Base-by-base conservation (phyloP, 2,888 invertebrate species). In the Zygogramma bicolorata region DNA sequence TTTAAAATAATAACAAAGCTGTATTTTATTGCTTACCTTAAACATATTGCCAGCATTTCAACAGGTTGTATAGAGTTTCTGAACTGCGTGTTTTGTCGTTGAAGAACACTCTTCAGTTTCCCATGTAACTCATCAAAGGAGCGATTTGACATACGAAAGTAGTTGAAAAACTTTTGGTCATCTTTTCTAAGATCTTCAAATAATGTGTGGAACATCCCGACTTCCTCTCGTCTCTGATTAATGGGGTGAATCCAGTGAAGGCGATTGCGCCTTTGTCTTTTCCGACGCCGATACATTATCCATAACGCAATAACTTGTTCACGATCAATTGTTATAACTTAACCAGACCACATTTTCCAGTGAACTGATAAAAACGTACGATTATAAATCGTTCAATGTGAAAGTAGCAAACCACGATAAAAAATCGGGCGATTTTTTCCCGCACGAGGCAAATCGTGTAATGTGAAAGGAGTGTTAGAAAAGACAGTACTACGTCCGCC, bases 121-220 rank as follows among this genome's bases (percentile, higher is more conserved):
- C 22, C 59, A 25, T 68, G 68, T 46, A 68, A 49, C 31, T 60
- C 58, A 25, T 66, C 66, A 42, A 66, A 66, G n/a, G 59, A 27
- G 58, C 58, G 13, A 42, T 27, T 15, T 22, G 42, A 59, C 60
- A 68, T 68, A 29, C 68, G 42, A 40, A 68, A 68, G 59, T 60
- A 67, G 49, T 67, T 59, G 49, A 66, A 66, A 34, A 71, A 66
- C 25, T 66, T 71, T 59, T 46, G 22, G 53, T 70, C 70, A 34
- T 70, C 70, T 18, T 71, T 71, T 53, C 63, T 34, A 20, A 63
- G 53, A 63, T 69, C 69, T 20, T 31, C 31, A 71, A 71, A 71
- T 27, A 71, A 61, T 57, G 57, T 71, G 49, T 67, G 65, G 53
- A 65, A 70, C 15, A 34, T 34, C 53, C 63, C 49, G 15, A 63